These are phyloP conservation scores for Alviniconcha strummeri DNA, from an alignment of 2,888 invertebrate genomes.

Conservation along the genomic window DNA sequence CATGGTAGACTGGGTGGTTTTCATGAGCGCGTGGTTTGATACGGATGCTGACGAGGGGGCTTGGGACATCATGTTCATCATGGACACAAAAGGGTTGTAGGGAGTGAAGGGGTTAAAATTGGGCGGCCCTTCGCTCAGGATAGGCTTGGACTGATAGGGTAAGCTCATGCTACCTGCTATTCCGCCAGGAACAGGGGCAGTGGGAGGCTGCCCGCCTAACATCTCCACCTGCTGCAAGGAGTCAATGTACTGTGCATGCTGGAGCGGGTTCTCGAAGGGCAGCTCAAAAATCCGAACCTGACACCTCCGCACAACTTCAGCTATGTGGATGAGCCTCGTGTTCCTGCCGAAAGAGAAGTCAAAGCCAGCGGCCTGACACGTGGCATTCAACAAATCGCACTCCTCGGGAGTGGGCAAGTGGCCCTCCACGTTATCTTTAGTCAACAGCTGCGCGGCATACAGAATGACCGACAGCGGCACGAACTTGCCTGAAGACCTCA, in stretches of 20 bases:
- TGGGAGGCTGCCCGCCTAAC: background rate
- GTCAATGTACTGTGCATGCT: constrained; percentile 67
- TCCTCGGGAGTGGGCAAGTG: constrained; percentile 59
- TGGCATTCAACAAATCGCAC: constrained; percentile 63
- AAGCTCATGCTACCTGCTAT: constrained; percentile 24
- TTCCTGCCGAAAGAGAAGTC: constrained; percentile 65
- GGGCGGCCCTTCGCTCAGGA: constrained; percentile 16
- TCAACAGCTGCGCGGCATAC: constrained; percentile 67
- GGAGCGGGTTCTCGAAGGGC: constrained; percentile 67
- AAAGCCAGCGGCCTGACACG: constrained; percentile 65
- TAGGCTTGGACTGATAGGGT: constrained; percentile 27
- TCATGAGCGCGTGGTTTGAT: background rate
- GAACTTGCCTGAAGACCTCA: constrained; percentile 84
- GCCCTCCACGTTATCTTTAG: constrained; percentile 55
- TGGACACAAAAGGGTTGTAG: constrained; percentile 38
- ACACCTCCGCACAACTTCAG: constrained; percentile 55
- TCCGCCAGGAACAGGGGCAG: constrained; percentile 1
- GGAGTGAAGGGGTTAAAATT: constrained; percentile 32
- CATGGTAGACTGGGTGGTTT: background rate
- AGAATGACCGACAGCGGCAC: constrained; percentile 82
- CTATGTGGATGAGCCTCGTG: constrained; percentile 62
- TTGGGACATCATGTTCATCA: constrained; percentile 39
- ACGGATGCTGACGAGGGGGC: background rate
- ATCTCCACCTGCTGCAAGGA: constrained; percentile 38
- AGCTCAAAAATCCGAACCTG: constrained; percentile 61